A percentile compares a stretch with the other conserved stretches of the same genome.
These are phyloP conservation scores for Eulacestoma nigropectus DNA, from an alignment of 2,113 vertebrate species.

Conservation along the genomic window DNA sequence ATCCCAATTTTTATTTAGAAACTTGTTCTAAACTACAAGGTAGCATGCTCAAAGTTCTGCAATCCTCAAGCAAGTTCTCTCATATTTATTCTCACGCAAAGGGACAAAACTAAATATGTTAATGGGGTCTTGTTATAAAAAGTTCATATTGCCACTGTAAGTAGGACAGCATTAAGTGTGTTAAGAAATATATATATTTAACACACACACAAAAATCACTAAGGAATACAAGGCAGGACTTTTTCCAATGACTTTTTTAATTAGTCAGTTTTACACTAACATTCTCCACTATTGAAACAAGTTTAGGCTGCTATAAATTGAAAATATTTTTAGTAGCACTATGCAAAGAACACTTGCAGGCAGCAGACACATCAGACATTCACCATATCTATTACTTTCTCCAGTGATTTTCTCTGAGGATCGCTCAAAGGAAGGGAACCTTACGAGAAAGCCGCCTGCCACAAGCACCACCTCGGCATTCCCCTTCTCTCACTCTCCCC, in stretches of 20 bases:
- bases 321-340: not conserved
- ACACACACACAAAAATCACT: not conserved
- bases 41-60: not conserved
- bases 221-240: not conserved
- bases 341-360: not conserved
- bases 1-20: not conserved
- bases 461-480: not conserved
- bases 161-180: not conserved
- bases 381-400: accelerated
- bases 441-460: not conserved
- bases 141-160: not conserved
- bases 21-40: accelerated
- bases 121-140: not conserved
- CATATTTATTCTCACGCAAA: not conserved
- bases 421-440: not conserved
- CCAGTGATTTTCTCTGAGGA: not conserved
- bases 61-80: not conserved
- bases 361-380: not conserved
- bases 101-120: not conserved
- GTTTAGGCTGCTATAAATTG: not conserved
- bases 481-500: accelerated
- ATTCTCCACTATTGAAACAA: not conserved
- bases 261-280: not conserved
- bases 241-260: not conserved
- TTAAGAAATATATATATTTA: not conserved